Percentiles rank a stretch among this genome's conserved stretches.
phyloP scores from a whole-genome alignment of 2,113 vertebrate genomes.

The Gallinago media region DNA sequence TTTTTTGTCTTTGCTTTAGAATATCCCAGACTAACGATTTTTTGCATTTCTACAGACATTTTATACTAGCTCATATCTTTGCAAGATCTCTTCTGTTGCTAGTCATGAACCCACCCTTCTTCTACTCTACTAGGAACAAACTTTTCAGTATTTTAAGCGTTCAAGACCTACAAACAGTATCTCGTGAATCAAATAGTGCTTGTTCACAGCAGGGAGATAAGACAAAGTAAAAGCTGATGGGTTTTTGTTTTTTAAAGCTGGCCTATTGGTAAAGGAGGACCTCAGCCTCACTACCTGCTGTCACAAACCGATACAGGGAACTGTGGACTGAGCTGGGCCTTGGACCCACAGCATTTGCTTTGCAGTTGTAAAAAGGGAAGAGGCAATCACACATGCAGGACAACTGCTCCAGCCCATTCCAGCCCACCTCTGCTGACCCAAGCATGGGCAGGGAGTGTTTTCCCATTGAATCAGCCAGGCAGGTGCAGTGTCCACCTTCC shows the following conservation, averaged over 20 bases:
- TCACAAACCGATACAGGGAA: background rate
- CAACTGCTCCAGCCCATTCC: background rate
- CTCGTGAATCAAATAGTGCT: background rate
- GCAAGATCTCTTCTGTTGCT: background rate
- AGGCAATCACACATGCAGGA: background rate
- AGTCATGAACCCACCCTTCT: background rate
- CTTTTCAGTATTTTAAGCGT: background rate
- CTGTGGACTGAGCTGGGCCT: background rate
- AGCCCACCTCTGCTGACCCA: background rate
- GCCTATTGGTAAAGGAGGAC: background rate
- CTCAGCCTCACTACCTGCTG: background rate
- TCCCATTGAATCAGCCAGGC: background rate
- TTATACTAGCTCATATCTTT: background rate
- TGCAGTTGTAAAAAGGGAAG: background rate
- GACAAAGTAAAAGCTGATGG: background rate
- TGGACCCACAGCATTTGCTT: background rate
- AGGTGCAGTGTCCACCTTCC: background rate
- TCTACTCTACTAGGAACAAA: background rate
- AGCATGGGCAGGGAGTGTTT: background rate
- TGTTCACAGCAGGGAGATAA: background rate
- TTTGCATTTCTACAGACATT: background rate
- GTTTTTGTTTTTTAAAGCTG: background rate
- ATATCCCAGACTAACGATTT: background rate
- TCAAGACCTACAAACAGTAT: background rate
- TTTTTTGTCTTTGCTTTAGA: background rate